Evolutionary conservation across 2,113 vertebrate genomes (phyloP).

Genomic region (Nothocercus julius): DNA sequence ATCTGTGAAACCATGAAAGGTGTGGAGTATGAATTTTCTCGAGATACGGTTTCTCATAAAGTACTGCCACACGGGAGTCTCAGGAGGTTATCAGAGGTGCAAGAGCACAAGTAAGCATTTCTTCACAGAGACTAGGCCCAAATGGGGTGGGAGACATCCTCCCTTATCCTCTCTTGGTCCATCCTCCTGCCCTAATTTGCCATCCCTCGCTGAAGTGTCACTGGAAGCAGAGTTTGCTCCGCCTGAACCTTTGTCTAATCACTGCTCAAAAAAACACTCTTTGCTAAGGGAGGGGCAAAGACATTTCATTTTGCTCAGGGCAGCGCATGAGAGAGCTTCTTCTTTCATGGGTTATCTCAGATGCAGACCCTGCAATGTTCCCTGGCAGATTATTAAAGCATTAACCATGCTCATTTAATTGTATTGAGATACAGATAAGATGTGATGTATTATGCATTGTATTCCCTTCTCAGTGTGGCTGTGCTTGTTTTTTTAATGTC

Average conservation of each 20-base stretch:
- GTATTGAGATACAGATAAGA: slow-evolving; percentile 57
- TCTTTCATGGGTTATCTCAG: slow-evolving; percentile 31
- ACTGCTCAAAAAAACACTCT: neutral
- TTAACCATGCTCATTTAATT: slow-evolving; percentile 40
- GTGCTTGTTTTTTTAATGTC: slow-evolving; percentile 26
- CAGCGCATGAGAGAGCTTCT: slow-evolving; percentile 35
- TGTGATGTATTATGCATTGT: neutral
- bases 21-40: neutral
- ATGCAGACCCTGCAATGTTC: slow-evolving; percentile 16
- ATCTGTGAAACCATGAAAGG: neutral
- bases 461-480: neutral
- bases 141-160: neutral
- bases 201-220: neutral
- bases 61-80: neutral
- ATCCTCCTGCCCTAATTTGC: neutral
- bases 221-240: neutral
- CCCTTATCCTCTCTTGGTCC: neutral
- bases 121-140: neutral
- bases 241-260: neutral
- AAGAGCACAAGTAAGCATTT: neutral
- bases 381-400: slow-evolving; percentile 59
- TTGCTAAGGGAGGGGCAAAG: neutral
- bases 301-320: neutral
- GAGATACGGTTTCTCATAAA: neutral
- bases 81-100: neutral